Conservation (phyloP, 2,113 vertebrate species). For the human region GRCh38 chr18:76923001-76923500, state of each 20-base stretch:
- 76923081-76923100: slow-evolving; percentile 95
- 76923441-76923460: background rate
- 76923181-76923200: accelerated
- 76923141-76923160: slow-evolving; percentile 93
- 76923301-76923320: background rate
- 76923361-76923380: background rate
- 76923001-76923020: background rate
- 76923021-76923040: background rate
- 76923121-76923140: slow-evolving; percentile 93
- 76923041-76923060: background rate
- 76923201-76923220: accelerated
- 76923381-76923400: background rate
- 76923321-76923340: background rate
- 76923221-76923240: background rate
- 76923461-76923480: background rate
- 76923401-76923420: background rate
- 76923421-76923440: background rate
- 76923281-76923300: background rate
- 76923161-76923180: slow-evolving; percentile 92
- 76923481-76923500: background rate
- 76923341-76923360: background rate
- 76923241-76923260: background rate
- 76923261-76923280: background rate
- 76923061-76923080: slow-evolving; percentile 87
- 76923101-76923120: slow-evolving; percentile 93